Percentiles rank a stretch among this genome's conserved stretches.
These are phyloP conservation scores for Pherbina coryleti DNA, from an alignment of 2,888 invertebrate species.

Conservation along the genomic window DNA sequence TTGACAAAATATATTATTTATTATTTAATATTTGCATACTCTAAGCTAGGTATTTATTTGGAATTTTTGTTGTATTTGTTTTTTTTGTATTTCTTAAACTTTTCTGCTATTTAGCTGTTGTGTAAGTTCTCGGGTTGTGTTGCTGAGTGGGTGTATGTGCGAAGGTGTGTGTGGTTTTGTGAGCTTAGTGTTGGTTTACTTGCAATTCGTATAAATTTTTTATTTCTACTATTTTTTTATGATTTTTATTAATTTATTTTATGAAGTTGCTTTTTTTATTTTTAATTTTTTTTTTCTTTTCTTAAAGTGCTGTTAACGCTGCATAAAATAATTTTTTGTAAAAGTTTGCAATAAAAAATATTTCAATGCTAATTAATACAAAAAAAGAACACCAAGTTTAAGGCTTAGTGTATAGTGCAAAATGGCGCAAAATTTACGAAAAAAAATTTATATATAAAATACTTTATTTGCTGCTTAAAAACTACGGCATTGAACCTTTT, in stretches of 20 bases:
- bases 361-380: conserved; percentile 46
- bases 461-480: conserved; percentile 52
- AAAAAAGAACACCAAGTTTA: conserved; percentile 39
- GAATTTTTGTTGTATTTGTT: too few relatives aligned
- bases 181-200: neutral
- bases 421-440: conserved; percentile 34
- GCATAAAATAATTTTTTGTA: conserved; percentile 13
- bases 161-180: conserved; percentile 5
- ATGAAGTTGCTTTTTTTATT: neutral
- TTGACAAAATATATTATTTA: conserved; percentile 60
- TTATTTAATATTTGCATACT: conserved; percentile 26
- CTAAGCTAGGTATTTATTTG: conserved; percentile 34
- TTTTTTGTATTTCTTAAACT: conserved; percentile 35
- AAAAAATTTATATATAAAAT: conserved; percentile 43
- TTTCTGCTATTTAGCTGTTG: neutral
- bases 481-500: conserved; percentile 55
- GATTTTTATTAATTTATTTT: conserved; percentile 4
- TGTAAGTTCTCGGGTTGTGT: neutral
- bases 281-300: neutral
- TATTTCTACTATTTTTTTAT: neutral
- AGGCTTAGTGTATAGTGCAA: conserved; percentile 1
- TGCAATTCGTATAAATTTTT: conserved; percentile 8
- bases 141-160: conserved; percentile 14
- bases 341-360: conserved; percentile 52
- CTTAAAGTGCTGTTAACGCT: neutral